Percentiles rank a stretch among this genome's conserved stretches.
Evolutionary conservation across 2,113 vertebrate genomes (phyloP).

Genomic region (Pelodiscus sinensis): DNA sequence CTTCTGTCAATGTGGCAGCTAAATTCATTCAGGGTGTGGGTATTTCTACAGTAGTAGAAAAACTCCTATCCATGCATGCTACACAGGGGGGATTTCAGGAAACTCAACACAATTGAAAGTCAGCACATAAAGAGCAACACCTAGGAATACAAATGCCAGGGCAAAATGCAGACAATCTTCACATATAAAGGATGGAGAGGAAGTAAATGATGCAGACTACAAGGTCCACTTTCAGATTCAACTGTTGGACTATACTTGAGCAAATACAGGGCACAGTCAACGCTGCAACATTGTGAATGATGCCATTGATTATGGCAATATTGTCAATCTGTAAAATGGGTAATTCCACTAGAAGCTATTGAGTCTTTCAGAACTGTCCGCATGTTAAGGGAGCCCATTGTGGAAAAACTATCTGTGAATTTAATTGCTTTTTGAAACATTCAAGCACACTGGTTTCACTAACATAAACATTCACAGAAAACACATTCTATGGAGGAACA

Average conservation of each 20-base stretch:
- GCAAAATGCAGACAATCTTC: neutral
- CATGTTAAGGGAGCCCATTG: neutral
- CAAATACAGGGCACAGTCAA: neutral
- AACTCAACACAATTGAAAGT: neutral
- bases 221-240: neutral
- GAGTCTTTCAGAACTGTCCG: neutral
- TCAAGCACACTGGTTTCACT: neutral
- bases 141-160: neutral
- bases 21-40: neutral
- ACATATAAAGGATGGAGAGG: neutral
- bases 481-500: neutral
- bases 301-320: neutral
- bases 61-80: neutral
- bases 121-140: neutral
- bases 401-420: neutral
- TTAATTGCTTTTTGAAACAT: neutral
- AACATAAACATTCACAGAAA: neutral
- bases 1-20: neutral
- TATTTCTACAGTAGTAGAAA: neutral
- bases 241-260: neutral
- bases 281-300: neutral
- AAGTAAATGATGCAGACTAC: neutral
- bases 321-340: neutral
- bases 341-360: neutral
- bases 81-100: neutral